These are phyloP conservation scores for Synodontis membranacea DNA, from an alignment of 2,113 vertebrate species.

Conservation along the genomic window DNA sequence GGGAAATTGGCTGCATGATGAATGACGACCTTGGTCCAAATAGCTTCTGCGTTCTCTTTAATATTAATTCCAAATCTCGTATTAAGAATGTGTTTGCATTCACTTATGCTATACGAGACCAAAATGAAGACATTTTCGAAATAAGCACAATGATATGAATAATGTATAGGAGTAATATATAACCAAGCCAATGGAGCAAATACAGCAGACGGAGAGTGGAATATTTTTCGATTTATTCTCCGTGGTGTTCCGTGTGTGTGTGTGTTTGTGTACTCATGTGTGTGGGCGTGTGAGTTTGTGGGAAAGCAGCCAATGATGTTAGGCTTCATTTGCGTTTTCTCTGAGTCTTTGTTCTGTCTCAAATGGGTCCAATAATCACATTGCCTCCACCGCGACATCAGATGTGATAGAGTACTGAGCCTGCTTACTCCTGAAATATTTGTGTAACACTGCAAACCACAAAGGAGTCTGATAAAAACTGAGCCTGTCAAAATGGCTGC, in stretches of 20 bases:
- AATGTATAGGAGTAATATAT: slow-evolving; percentile 17
- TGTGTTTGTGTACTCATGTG: slow-evolving; percentile 20
- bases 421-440: neutral
- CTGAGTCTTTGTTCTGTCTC: slow-evolving; percentile 28
- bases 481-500: neutral
- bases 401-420: neutral
- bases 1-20: neutral
- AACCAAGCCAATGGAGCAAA: neutral
- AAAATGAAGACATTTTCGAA: neutral
- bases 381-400: neutral
- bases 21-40: neutral
- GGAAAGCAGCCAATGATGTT: slow-evolving; percentile 12
- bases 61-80: neutral
- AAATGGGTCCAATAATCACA: slow-evolving; percentile 26
- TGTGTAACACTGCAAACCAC: neutral
- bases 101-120: neutral
- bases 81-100: neutral
- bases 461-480: neutral
- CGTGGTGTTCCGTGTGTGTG: neutral
- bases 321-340: slow-evolving; percentile 38
- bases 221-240: neutral
- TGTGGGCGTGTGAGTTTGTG: neutral
- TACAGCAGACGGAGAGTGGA: neutral
- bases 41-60: neutral
- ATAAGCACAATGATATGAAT: neutral